A percentile compares a stretch with the other conserved stretches of the same genome.
Conservation (phyloP, 2,113 vertebrate genomes). For the Azemiops feae region DNA sequence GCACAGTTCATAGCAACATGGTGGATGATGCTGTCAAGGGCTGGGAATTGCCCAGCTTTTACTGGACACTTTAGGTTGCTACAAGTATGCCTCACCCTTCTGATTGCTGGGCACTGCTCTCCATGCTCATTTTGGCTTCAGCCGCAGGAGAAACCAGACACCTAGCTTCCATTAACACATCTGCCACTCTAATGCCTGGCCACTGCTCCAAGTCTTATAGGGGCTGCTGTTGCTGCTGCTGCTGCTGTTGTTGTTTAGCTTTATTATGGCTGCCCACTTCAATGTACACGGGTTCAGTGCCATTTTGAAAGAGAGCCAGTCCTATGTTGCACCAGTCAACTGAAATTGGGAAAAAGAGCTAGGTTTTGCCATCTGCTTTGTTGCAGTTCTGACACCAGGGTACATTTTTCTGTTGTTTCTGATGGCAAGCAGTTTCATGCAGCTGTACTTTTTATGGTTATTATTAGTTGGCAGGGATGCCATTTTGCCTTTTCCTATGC, state of each 20-base stretch:
- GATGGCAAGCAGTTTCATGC: not conserved
- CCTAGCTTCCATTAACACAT: not conserved
- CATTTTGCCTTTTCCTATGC: not conserved
- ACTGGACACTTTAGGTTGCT: not conserved
- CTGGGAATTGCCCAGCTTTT: not conserved
- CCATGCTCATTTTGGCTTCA: not conserved
- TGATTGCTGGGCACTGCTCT: not conserved
- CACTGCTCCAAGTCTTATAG: not conserved
- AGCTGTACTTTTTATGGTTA: not conserved
- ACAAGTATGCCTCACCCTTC: not conserved
- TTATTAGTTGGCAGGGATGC: not conserved
- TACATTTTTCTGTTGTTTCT: not conserved
- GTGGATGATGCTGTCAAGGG: not conserved
- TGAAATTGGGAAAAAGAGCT: not conserved
- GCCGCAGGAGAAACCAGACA: not conserved
- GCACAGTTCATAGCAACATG: not conserved
- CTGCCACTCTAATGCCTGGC: not conserved
- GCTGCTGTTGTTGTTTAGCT: not conserved
- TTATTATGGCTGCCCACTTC: not conserved
- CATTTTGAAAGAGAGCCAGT: not conserved
- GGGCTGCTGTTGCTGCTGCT: not conserved
- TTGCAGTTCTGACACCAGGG: not conserved
- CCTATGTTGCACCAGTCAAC: not conserved
- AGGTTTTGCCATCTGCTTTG: not conserved
- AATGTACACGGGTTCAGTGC: not conserved